Evolutionary conservation across 1,140 invertebrate species (phyloP).

Genomic region (Anoplophora glabripennis): DNA sequence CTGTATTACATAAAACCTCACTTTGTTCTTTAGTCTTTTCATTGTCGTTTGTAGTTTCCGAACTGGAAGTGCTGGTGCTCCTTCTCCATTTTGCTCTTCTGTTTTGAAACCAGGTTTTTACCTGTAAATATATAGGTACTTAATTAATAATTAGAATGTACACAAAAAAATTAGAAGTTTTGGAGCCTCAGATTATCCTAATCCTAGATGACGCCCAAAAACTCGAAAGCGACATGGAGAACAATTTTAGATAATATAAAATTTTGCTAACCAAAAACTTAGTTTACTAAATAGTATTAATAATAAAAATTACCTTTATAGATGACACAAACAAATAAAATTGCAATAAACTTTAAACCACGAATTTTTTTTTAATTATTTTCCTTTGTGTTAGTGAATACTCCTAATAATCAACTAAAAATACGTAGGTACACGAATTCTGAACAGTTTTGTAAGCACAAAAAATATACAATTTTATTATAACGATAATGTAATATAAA

Average conservation of each 20-base stretch:
- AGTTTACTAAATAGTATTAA: neutral
- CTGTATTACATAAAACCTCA: too few species aligned
- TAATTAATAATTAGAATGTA: too few species aligned
- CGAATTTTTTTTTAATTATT: too few species aligned
- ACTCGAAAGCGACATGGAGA: neutral
- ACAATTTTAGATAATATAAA: neutral
- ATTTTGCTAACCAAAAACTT: neutral
- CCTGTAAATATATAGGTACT: conserved; percentile 49
- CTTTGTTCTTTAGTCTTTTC: too few species aligned
- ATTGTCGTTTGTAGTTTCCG: neutral
- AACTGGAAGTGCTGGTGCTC: conserved; percentile 42
- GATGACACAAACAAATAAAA: too few species aligned
- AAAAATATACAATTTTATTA: too few species aligned
- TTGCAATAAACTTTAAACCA: too few species aligned
- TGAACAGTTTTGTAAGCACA: too few species aligned
- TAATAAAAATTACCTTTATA: neutral
- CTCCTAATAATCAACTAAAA: too few species aligned
- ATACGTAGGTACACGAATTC: too few species aligned
- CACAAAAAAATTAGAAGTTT: too few species aligned
- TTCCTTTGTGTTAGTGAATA: too few species aligned
- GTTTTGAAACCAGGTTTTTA: conserved; percentile 86
- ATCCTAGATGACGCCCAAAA: neutral
- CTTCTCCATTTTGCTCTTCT: conserved; percentile 74
- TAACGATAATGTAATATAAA: conserved; percentile 5
- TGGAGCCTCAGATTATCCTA: neutral